Evolutionary conservation across 2,113 vertebrate genomes (phyloP), one percentile per base, ranked within the genome.

Genomic region (Ifrita kowaldi): DNA sequence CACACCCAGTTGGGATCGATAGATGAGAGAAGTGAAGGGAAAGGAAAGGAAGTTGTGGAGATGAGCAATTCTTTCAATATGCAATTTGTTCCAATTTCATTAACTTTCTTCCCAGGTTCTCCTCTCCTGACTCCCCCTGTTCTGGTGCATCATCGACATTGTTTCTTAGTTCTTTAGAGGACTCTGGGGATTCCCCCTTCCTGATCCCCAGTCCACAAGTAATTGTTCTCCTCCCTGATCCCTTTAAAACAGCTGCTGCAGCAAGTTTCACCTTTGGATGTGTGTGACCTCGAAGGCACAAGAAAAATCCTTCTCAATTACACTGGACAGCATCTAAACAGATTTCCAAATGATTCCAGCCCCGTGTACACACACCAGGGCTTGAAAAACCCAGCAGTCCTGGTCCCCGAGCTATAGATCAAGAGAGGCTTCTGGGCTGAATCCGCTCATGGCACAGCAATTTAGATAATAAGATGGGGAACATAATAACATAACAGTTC

Each of bases 1-100:
- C 5, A 0, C 0, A 4, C 21, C 20, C n/a, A 6, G 9, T 1
- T 20, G 28, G 27, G 41, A 17, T 9, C 1, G 0, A 2, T 1
- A 4, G 84, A 20, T 26, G 39, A 30, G 9, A 20, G 28, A 14
- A 30, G 9, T 18, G 28, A 14, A 71, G 22, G 23, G 9, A 47
- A 23, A 42, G 68, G 41, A 18, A 28, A 11, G 32, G 65, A 28
- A 24, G n/a, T 12, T 13, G 37, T 13, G 46, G 42, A 35, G 26
- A 35, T 67, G 16, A 22, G 5, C 2, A 14, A 7, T 13, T 2
- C 22, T 37, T 60, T 28, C 52, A 55, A 17, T 8, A 21, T 8
- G 11, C 9, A 20, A 13, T 33, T 80, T 74, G 19, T 46, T 62
- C n/a, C 47, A 44, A 37, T 55, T 57, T 33, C 56, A 70, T 90